These are phyloP conservation scores for Phalera bucephala DNA, from an alignment of 2,888 invertebrate species.

Conservation along the genomic window DNA sequence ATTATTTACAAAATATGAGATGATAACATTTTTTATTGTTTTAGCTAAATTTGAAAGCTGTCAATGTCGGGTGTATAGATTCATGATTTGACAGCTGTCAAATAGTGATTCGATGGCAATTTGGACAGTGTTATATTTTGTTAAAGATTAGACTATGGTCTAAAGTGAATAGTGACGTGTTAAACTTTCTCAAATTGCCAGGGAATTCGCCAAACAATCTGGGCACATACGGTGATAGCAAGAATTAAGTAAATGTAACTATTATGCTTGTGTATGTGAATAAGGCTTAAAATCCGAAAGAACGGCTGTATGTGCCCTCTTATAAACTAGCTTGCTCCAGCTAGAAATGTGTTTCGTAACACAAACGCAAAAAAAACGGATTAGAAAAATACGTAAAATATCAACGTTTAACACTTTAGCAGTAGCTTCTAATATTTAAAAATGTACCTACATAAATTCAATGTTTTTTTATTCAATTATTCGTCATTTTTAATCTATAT, in stretches of 20 bases:
- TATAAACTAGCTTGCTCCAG: background rate
- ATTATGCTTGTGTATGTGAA: background rate
- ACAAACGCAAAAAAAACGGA: background rate
- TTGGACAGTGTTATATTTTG: no score
- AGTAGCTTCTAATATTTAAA: background rate
- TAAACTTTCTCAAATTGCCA: no score
- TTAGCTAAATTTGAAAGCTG: background rate
- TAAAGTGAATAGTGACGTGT: no score
- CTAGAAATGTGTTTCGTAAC: background rate
- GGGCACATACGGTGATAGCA: background rate
- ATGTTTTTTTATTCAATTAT: background rate
- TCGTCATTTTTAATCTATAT: background rate
- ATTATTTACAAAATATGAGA: background rate
- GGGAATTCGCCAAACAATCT: background rate
- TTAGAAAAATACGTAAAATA: slow-evolving; percentile 1
- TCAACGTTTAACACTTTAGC: background rate
- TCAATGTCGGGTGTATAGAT: background rate
- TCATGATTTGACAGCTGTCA: background rate
- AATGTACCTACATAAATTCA: background rate
- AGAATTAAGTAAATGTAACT: background rate
- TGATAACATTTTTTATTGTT: background rate
- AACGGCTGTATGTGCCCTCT: background rate
- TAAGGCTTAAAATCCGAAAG: background rate
- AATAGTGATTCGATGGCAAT: background rate
- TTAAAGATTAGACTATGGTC: no score